These are phyloP conservation scores for Mandrillus leucophaeus DNA, from an alignment of 2,113 vertebrate species.

Conservation along the genomic window DNA sequence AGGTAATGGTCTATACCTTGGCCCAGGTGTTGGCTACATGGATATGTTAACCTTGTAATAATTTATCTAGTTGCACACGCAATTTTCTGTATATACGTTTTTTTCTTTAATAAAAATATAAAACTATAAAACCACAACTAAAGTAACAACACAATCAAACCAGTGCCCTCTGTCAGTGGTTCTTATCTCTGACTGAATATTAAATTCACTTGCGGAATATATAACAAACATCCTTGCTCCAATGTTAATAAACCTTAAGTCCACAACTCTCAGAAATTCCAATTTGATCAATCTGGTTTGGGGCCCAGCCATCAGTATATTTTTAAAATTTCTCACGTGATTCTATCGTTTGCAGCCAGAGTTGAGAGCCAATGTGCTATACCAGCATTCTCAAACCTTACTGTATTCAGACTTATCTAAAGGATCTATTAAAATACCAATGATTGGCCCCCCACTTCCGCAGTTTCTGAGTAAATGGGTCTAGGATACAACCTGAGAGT, in stretches of 20 bases:
- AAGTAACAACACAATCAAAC: not conserved
- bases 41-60: not conserved
- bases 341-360: not conserved
- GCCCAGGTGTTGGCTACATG: not conserved
- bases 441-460: too few species aligned
- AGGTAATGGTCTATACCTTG: not conserved
- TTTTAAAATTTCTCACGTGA: not conserved
- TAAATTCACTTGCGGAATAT: not conserved
- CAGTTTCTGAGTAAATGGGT: not conserved
- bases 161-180: not conserved
- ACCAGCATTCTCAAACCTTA: not conserved
- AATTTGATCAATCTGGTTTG: not conserved
- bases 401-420: not conserved
- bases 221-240: not conserved
- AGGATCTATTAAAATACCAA: not conserved
- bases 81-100: not conserved
- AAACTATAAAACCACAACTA: not conserved
- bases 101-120: not conserved
- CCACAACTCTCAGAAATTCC: not conserved
- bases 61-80: not conserved
- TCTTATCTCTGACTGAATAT: not conserved
- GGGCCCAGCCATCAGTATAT: not conserved
- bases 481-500: not conserved
- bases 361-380: not conserved
- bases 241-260: not conserved